Base-by-base conservation (phyloP, 1,140 invertebrate genomes). In the Aphaenogaster rudis region DNA sequence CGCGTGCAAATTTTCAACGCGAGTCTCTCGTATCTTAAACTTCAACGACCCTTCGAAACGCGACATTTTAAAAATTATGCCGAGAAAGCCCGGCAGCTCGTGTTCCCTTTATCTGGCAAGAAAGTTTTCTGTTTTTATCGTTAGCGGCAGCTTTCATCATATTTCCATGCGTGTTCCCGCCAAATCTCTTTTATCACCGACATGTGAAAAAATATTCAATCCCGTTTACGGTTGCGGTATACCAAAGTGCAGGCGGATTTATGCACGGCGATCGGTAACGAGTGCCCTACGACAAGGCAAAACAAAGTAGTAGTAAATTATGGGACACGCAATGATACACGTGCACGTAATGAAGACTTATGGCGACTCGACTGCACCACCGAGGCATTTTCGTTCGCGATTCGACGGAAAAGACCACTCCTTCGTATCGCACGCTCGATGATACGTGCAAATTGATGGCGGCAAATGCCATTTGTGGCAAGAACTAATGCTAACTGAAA, bases 321-420 rank as follows among this genome's bases (percentile, higher is more conserved):
- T 84, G 76, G 85, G 85, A 85, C 91, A 89, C 86, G 92, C 91
- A 87, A 92, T 91, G 89, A 93, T 90, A 91, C 88, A 86, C 63
- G 80, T 59, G 61, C 86, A 86, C 89, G 86, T 93, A 93, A 93
- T 93, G 91, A 91, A 93, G 92, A 93, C 92, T 92, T 92, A 92
- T 92, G 91, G 92, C 77, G 66, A 88, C 78, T 67, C 84, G 74
- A 81, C 71, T 82, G 87, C 71, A 86, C 66, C 88, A 52, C 21
- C 17, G 42, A 11, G 45, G 15, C 15, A 36, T 28, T 59, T 42
- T 81, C 48, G 48, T 48, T 17, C 61, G 48, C 36, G 61, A 66
- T 54, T 54, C 48, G 42, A 54, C 17, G 64, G 64, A 45, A 81
- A 71, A 71, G 50, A 45, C 21, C 78, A 52, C 64, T 80, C 48